Evolutionary conservation across 2,888 invertebrate species (phyloP).

Genomic region (Lepidocyrtoides sp.): DNA sequence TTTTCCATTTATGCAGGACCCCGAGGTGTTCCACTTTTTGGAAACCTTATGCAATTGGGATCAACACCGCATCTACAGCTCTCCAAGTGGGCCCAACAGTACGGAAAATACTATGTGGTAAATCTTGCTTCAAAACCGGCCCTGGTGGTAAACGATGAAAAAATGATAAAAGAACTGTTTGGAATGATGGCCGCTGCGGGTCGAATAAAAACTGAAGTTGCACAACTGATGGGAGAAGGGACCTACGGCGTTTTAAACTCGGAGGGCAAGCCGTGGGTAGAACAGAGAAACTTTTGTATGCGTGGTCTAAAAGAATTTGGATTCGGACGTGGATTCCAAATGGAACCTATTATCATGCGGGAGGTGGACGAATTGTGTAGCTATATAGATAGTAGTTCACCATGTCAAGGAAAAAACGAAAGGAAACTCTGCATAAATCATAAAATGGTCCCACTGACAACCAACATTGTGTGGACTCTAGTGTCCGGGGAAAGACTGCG

Average conservation of each 20-base stretch:
- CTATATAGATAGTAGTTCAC: no score
- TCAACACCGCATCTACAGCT: background rate
- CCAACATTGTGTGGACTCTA: background rate
- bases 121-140: background rate
- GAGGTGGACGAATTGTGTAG: background rate
- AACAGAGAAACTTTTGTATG: background rate
- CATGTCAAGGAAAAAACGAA: background rate
- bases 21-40: background rate
- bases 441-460: background rate
- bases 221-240: no score
- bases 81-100: background rate
- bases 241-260: background rate
- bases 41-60: background rate
- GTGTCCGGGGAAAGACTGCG: background rate
- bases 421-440: background rate
- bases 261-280: background rate
- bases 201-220: background rate
- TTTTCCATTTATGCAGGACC: background rate
- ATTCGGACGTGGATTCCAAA: background rate
- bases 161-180: background rate
- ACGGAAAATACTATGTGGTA: background rate
- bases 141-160: background rate
- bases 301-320: background rate
- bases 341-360: background rate
- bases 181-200: background rate